phyloP scores from a whole-genome alignment of 1,140 invertebrate genomes.

The Aradophagus sp. region DNA sequence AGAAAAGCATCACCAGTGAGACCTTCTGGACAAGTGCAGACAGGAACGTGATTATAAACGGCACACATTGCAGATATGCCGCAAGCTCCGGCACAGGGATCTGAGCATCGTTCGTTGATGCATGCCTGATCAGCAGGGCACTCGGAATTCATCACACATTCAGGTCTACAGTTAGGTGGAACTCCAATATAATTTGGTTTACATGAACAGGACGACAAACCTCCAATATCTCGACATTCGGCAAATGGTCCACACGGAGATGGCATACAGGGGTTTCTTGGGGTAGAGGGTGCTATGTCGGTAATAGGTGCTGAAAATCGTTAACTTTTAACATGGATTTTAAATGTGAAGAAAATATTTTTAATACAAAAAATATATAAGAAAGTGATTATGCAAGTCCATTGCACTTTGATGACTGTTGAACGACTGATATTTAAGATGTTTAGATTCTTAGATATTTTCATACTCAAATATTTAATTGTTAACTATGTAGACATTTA shows the following conservation, averaged over 20 bases:
- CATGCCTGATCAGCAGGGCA: slow-evolving; percentile 73
- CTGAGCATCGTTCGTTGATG: slow-evolving; percentile 78
- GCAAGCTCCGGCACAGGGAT: slow-evolving; percentile 84
- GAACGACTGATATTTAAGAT: not conserved
- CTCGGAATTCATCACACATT: slow-evolving; percentile 68
- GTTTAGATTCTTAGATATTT: not conserved
- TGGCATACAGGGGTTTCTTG: slow-evolving; percentile 67
- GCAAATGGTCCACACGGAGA: slow-evolving; percentile 76
- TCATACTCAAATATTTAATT: not conserved
- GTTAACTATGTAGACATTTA: not conserved
- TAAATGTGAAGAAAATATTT: too few relatives aligned
- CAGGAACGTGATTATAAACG: slow-evolving; percentile 79
- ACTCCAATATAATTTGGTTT: slow-evolving; percentile 74
- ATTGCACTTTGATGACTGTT: too few relatives aligned
- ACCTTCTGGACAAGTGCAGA: slow-evolving; percentile 78
- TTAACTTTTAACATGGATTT: too few relatives aligned
- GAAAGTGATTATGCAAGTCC: too few relatives aligned
- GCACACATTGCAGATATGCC: slow-evolving; percentile 78
- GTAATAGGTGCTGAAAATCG: too few relatives aligned
- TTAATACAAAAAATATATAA: too few relatives aligned
- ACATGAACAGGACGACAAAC: slow-evolving; percentile 78
- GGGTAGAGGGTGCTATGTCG: too few relatives aligned
- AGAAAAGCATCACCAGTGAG: slow-evolving; percentile 81
- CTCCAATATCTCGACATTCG: slow-evolving; percentile 75
- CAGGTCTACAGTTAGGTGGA: slow-evolving; percentile 74